Evolutionary conservation across 2,888 invertebrate species (phyloP).

Genomic region (Machimus rusticus): DNA sequence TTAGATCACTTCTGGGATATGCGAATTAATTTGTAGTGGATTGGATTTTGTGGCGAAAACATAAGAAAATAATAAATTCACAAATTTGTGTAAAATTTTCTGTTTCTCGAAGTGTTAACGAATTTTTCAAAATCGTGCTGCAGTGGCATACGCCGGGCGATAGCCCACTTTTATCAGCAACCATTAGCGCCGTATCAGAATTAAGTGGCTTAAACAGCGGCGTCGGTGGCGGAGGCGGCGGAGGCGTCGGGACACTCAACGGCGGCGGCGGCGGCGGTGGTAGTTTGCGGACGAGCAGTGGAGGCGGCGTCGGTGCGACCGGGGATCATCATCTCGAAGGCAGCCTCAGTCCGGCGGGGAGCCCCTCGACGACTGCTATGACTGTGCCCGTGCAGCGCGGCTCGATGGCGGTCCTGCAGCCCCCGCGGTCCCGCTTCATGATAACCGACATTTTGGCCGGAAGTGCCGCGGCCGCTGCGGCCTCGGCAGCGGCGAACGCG

Average conservation of each 20-base stretch:
- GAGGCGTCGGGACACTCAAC: slow-evolving; percentile 49
- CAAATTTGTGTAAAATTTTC: not conserved
- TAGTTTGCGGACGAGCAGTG: not conserved
- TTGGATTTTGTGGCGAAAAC: not conserved
- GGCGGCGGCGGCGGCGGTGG: not conserved
- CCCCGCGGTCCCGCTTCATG: slow-evolving; percentile 84
- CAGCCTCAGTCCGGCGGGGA: slow-evolving; percentile 59
- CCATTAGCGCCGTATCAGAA: slow-evolving; percentile 47
- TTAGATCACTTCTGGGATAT: not conserved
- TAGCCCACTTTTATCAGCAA: slow-evolving; percentile 49
- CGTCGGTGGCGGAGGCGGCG: slow-evolving; percentile 54
- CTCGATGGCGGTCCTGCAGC: slow-evolving; percentile 69
- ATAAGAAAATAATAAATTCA: not conserved
- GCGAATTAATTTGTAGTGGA: not conserved
- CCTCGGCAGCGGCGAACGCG: slow-evolving; percentile 52
- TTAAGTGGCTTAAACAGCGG: slow-evolving; percentile 38
- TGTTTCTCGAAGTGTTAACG: not conserved
- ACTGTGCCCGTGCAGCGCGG: slow-evolving; percentile 63
- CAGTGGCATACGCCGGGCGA: slow-evolving; percentile 51
- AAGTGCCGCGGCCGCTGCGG: slow-evolving; percentile 63
- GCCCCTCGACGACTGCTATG: slow-evolving; percentile 56
- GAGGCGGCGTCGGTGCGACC: slow-evolving; percentile 51
- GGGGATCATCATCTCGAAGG: slow-evolving; percentile 56
- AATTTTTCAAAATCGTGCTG: slow-evolving; percentile 50
- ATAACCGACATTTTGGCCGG: slow-evolving; percentile 85